Percentiles rank a stretch among this genome's conserved stretches.
phyloP scores from a whole-genome alignment of 1,140 invertebrate species.

The Euura lappo region DNA sequence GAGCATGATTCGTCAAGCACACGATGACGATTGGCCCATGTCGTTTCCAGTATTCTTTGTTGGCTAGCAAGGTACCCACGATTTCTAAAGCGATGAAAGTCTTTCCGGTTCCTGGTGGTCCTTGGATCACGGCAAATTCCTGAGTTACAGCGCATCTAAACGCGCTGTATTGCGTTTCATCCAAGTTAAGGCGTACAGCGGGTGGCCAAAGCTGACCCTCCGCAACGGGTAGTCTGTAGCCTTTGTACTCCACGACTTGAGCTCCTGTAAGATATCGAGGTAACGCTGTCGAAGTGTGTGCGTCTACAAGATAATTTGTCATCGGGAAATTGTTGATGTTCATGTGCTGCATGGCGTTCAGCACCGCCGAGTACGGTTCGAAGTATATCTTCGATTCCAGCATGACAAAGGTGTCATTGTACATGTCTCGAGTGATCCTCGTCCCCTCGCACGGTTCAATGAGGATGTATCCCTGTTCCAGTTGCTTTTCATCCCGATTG shows the following conservation, averaged over 20 bases:
- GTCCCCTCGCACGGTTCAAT: not conserved
- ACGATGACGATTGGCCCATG: constrained; percentile 74
- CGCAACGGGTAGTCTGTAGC: not conserved
- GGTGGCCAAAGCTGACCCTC: not conserved
- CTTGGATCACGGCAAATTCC: constrained; percentile 74
- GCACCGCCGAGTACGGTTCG: constrained; percentile 71
- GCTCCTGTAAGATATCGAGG: not conserved
- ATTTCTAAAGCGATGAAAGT: constrained; percentile 77
- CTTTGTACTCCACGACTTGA: not conserved
- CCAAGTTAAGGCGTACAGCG: constrained; percentile 57
- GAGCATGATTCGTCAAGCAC: constrained; percentile 86
- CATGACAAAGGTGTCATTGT: constrained; percentile 62
- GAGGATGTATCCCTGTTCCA: not conserved
- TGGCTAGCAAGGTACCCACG: constrained; percentile 65
- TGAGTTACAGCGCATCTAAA: constrained; percentile 65
- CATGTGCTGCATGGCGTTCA: constrained; percentile 67
- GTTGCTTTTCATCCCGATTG: constrained; percentile 38
- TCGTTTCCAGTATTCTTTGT: constrained; percentile 42
- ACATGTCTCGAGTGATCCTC: constrained; percentile 29
- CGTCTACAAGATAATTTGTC: not conserved
- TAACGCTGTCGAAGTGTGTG: not conserved
- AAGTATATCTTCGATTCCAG: constrained; percentile 73
- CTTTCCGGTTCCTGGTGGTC: constrained; percentile 74
- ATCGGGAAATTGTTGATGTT: constrained; percentile 47
- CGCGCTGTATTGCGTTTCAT: constrained; percentile 66